These are phyloP conservation scores for Ailurus styani DNA, from an alignment of 2,113 vertebrate genomes.

Conservation along the genomic window DNA sequence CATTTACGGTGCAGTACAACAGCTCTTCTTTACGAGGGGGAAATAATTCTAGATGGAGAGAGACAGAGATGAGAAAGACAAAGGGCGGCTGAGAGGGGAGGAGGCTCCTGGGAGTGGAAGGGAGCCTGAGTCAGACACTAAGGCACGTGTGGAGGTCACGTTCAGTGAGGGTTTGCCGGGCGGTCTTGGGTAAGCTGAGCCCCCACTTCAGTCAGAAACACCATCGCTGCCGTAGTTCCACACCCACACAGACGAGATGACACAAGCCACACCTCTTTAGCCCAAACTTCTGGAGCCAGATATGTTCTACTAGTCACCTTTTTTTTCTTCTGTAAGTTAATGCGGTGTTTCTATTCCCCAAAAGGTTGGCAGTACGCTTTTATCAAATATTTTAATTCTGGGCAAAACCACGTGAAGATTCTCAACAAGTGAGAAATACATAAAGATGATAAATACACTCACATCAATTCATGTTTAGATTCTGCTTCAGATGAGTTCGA, in stretches of 20 bases:
- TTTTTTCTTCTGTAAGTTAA: background rate
- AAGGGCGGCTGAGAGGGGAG: background rate
- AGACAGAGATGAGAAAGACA: background rate
- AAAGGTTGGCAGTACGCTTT: background rate
- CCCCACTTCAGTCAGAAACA: background rate
- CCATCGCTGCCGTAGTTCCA: background rate
- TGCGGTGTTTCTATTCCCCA: background rate
- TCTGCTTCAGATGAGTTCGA: background rate
- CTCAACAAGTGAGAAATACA: background rate
- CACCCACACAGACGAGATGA: fast-evolving
- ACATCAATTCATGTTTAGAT: background rate
- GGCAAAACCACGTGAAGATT: background rate
- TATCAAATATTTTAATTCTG: background rate
- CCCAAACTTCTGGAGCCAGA: background rate
- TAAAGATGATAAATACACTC: fast-evolving
- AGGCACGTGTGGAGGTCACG: fast-evolving
- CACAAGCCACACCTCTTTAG: no score
- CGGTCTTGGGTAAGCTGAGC: no score
- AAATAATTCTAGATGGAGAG: background rate
- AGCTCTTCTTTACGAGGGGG: background rate
- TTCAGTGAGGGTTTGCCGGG: no score
- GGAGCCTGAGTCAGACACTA: no score
- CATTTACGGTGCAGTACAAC: background rate
- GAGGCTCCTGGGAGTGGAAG: background rate
- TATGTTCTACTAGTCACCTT: background rate